Conservation (phyloP, 2,113 vertebrate genomes). For the Chionomys nivalis region DNA sequence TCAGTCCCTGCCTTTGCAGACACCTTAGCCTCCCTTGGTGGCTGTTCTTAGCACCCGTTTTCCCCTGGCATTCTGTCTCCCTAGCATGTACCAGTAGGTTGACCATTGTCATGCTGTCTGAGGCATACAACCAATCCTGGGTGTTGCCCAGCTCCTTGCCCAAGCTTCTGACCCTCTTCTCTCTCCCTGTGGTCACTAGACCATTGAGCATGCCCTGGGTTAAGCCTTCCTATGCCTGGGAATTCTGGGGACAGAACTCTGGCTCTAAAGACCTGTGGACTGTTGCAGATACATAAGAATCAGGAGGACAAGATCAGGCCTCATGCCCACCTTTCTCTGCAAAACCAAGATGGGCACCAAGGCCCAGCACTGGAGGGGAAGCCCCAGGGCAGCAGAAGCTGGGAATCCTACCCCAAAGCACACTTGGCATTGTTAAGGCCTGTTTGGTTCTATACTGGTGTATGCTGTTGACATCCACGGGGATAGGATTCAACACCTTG, state of each 20-base stretch:
- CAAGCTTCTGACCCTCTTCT: rapidly evolving
- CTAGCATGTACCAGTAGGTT: not conserved
- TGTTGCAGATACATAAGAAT: not conserved
- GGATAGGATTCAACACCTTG: not conserved
- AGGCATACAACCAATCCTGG: rapidly evolving
- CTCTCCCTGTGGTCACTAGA: rapidly evolving
- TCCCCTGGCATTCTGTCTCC: not conserved
- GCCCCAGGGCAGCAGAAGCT: not conserved
- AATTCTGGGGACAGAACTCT: too few species aligned
- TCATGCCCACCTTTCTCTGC: too few species aligned
- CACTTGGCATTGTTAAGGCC: not conserved
- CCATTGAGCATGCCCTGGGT: rapidly evolving
- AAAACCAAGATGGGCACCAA: not conserved
- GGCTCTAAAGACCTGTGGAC: not conserved
- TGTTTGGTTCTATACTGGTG: not conserved
- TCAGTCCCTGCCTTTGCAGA: not conserved
- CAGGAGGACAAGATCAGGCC: not conserved
- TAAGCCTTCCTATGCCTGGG: rapidly evolving
- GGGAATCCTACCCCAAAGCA: not conserved
- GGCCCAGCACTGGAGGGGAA: not conserved
- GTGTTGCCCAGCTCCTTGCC: not conserved
- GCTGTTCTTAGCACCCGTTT: not conserved
- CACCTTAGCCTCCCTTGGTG: rapidly evolving
- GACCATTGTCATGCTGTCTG: not conserved
- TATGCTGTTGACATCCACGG: not conserved